Conservation (phyloP, 1,140 invertebrate genomes). For the Hormaphis cornu region DNA sequence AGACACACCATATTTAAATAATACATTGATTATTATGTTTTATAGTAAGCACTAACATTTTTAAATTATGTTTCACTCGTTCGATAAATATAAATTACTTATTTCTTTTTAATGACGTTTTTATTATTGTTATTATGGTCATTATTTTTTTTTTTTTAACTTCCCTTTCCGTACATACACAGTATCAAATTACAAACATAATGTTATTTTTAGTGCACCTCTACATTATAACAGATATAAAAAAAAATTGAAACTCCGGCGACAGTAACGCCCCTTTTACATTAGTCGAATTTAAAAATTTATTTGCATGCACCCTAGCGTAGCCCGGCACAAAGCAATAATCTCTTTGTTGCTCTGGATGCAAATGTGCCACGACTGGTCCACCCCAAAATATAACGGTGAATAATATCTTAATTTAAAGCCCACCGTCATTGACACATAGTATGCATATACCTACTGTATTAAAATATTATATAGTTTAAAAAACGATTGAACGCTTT, state of each 20-base stretch:
- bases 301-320: constrained; percentile 29
- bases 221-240: constrained; percentile 5
- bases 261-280: constrained; percentile 27
- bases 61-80: background rate
- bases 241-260: constrained; percentile 3
- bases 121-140: background rate
- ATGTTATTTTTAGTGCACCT: constrained; percentile 14
- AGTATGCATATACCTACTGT: constrained; percentile 12
- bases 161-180: background rate
- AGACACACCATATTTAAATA: too few species aligned
- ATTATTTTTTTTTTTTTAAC: background rate
- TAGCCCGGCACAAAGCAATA: constrained; percentile 23
- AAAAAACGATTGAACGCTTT: constrained; percentile 21
- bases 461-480: constrained; percentile 15
- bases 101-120: constrained; percentile 25
- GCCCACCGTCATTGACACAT: constrained; percentile 26
- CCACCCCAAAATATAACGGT: constrained; percentile 14
- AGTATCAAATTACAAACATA: constrained; percentile 26
- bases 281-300: constrained; percentile 32
- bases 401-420: constrained; percentile 28
- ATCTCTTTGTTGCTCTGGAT: constrained; percentile 30
- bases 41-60: too few species aligned
- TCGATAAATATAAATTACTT: background rate
- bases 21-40: too few species aligned
- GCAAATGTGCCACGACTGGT: constrained; percentile 20